Base-by-base conservation (phyloP, 1,140 invertebrate species). In the Pogonomyrmex californicus region DNA sequence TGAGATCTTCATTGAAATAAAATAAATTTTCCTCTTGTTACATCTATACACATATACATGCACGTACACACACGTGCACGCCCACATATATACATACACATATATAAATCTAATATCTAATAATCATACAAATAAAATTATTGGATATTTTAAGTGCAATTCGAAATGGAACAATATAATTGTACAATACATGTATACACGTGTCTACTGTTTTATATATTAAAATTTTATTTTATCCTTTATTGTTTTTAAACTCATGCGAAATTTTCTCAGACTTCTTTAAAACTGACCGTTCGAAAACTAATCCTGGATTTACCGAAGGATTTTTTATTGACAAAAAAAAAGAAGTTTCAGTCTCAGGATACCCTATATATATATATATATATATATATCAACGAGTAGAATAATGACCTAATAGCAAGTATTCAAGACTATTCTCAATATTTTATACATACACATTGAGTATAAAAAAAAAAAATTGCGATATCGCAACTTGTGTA, bases 341-440 rank as follows among this genome's bases (percentile, higher is more conserved):
- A 65, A 38, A 41, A 17, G 30, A 36, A 51, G 23, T 7, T 66
- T 79, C 44, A 71, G 51, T 71, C 12, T 56, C 38, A 47, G 33
- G 51, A 58, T 73, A 73, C 23, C 30, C 51, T 82, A 14, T 77
- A 23, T 23, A 23, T 23, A 23, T 23, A 51, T 91, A 90, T 82
- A 14, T 77, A 23, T 23, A 23, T 23, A 23, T 23, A 51, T 91
- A 90, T 81, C 85, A 90, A 91, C 85, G 85, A 91, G 90, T 83
- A 85, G 91, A 92, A 85, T 92, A 91, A 88, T 93, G 92, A 93
- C 90, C 90, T 93, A 93, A 92, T 92, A 89, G 79, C 91, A 79
- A 90, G 62, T 88, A 91, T 75, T 88, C 89, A 91, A 91, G 87
- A 91, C 5, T 90, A 90, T 88, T 91, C 89, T 86, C 86, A 89